Evolutionary conservation across 2,113 vertebrate species (phyloP), one percentile per base, ranked within the genome.

Genomic region (Phrynocephalus versicolor): DNA sequence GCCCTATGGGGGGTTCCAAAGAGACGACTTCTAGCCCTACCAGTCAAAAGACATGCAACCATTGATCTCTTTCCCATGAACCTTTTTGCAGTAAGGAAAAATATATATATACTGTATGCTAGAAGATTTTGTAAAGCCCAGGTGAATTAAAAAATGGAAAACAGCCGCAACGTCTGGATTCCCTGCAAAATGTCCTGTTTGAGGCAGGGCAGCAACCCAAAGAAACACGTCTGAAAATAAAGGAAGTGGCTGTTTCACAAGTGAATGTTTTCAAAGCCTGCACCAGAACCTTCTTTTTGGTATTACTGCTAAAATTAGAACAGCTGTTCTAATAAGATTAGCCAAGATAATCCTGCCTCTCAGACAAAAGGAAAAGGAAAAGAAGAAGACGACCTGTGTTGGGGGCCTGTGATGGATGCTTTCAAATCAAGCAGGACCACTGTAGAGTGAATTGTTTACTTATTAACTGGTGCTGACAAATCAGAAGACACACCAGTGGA

Each of bases 291-390:
- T 16, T 35, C 1, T 25, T 30, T 10, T 18, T 72, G 51, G 1
- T 19, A 25, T 41, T 80, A 23, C 16, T 79, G 69, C 39, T 92
- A 85, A 85, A 89, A 88, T 64, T 15, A 85, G 85, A 85, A 82
- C 65, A 81, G 51, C 30, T 85, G 76, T 19, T 82, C 15, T 76
- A 88, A 82, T 9, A 64, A 41, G n/a, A 0, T 79, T 81, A 88
- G 5, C 83, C 45, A 0, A 91, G 72, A 71, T 75, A 3, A 88
- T 37, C 33, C 6, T 79, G 30, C 13, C 71, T 0, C 1, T 62
- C 4, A 18, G 64, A 67, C 55, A 88, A 90, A 90, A 92, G n/a
- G n/a, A n/a, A n/a, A n/a, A n/a, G n/a, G n/a, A n/a, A n/a, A n/a
- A n/a, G n/a, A n/a, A n/a, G n/a, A n/a, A n/a, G n/a, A 88, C 16